These are phyloP conservation scores for Rissa tridactyla DNA, from an alignment of 2,113 vertebrate genomes.

Conservation along the genomic window DNA sequence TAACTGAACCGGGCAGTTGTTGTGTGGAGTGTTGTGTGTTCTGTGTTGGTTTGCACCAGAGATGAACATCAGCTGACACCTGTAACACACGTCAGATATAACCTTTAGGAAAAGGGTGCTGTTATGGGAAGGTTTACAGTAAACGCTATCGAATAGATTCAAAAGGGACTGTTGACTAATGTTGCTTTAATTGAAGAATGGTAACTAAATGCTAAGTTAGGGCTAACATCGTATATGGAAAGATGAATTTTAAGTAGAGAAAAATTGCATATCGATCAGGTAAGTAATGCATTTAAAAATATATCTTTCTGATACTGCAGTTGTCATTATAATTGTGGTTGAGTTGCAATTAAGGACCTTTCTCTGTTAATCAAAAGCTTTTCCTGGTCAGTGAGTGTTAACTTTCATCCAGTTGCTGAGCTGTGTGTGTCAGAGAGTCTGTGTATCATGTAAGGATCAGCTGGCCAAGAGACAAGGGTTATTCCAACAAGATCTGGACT, in stretches of 20 bases:
- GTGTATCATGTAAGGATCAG: not conserved
- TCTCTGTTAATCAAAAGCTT: not conserved
- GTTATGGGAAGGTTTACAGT: not conserved
- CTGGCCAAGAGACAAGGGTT: not conserved
- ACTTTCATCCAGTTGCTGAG: not conserved
- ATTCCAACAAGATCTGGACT: not conserved
- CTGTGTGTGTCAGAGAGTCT: not conserved
- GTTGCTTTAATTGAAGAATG: not conserved
- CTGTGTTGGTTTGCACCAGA: not conserved
- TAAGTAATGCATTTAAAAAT: not conserved
- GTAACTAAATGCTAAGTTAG: not conserved
- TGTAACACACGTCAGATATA: not conserved
- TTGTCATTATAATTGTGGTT: not conserved
- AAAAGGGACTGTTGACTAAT: not conserved
- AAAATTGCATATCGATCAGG: not conserved
- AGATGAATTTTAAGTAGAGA: not conserved
- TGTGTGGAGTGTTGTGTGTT: not conserved
- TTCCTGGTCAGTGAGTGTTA: not conserved
- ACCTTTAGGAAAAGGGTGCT: not conserved
- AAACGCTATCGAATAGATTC: not conserved
- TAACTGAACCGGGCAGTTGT: rapidly evolving
- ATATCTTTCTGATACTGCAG: not conserved
- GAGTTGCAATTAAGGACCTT: not conserved
- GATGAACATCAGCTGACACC: not conserved
- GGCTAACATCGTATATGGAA: not conserved